A percentile compares a stretch with the other conserved stretches of the same genome.
Conservation (phyloP, 2,888 invertebrate species). For the Eupithecia centaureata region DNA sequence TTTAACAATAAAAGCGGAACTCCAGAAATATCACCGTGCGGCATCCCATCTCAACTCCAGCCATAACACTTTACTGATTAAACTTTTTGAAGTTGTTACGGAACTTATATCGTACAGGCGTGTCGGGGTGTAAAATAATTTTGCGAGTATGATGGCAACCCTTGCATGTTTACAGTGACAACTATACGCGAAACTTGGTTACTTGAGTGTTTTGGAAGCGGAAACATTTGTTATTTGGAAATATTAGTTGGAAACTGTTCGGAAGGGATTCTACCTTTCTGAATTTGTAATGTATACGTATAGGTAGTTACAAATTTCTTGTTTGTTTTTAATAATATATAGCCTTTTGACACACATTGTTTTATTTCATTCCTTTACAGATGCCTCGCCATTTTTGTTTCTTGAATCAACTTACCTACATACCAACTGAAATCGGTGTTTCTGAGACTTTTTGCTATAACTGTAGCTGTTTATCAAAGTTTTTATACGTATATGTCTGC, state of each 20-base stretch:
- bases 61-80: conserved; percentile 49
- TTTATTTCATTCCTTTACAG: not conserved
- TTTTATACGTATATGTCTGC: no score
- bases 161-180: conserved; percentile 40
- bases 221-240: conserved; percentile 9
- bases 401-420: no score
- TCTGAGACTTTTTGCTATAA: no score
- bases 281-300: not conserved
- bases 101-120: conserved; percentile 42
- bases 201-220: conserved; percentile 31
- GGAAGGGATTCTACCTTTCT: not conserved
- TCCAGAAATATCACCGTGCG: not conserved
- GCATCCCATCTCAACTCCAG: conserved; percentile 22
- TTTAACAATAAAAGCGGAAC: conserved; percentile 6
- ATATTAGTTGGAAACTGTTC: conserved; percentile 8
- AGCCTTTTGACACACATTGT: not conserved
- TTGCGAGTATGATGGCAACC: conserved; percentile 37
- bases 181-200: conserved; percentile 32
- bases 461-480: no score
- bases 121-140: conserved; percentile 45
- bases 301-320: not conserved
- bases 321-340: no score
- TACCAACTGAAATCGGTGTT: no score
- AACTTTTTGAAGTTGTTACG: conserved; percentile 52
- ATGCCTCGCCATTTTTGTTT: no score